Base-by-base conservation (phyloP, 2,888 invertebrate genomes). In the Diloba caeruleocephala region DNA sequence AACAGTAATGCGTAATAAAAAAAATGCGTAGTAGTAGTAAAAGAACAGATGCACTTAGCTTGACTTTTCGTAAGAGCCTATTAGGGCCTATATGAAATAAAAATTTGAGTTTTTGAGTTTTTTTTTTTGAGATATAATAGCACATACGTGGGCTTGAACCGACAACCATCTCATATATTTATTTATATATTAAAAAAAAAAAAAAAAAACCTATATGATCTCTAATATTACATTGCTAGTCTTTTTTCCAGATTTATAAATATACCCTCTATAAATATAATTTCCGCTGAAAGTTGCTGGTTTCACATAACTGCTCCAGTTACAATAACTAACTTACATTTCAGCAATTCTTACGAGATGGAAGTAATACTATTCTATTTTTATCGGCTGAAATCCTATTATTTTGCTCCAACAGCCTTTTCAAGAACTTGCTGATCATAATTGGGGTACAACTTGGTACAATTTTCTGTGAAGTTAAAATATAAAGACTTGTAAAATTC, bases 281-380 rank as follows among this genome's bases (percentile, higher is more conserved):
- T 23, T 15, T 44, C 39, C 32, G 4, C 15, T 12, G 12, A 28
- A 58, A 54, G 43, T 59, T 34, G 19, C 33, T 13, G 19, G 33
- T 38, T 43, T 32, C 39, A 26, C 31, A 41, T 44, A 61, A 48
- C 36, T 39, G 43, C 36, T 31, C 31, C 38, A 17, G 34, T 36
- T 46, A 58, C 59, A 12, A 43, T 59, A 58, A 58, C 59, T 65
- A 33, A 45, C 37, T 50, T 58, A 64, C 37, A 58, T 52, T 51
- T 52, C 59, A 39, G 59, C 39, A 52, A 43, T 46, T 39, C 38
- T 43, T 52, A 43, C 12, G 51, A 58, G 45, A 39, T 65, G 9
- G 15, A 45, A 21, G 6, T 7, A 15, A 46, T 57, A 34, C 12
- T 45, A 45, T 51, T 34, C 28, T 58, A 42, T 43, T 64, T 31